Evolutionary conservation across 1,140 invertebrate species (phyloP), one percentile per base, ranked within the genome.

Genomic region (Drosophila varians): DNA sequence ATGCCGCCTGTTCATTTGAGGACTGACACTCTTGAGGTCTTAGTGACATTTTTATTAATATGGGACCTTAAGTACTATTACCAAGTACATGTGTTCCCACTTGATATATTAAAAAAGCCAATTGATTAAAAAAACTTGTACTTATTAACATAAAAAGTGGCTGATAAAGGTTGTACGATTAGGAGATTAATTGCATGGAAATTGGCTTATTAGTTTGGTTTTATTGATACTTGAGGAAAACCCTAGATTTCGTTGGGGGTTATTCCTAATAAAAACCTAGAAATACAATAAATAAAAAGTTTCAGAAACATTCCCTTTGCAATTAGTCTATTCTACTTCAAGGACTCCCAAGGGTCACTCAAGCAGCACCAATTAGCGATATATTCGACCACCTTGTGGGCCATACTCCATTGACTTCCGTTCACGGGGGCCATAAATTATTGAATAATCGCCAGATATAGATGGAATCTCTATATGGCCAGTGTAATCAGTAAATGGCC

Each of bases 291-390:
- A n/a, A n/a, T n/a, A n/a, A n/a, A n/a, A n/a, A n/a, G n/a, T n/a
- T n/a, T 21, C 21, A 21, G 28, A 31, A 31, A 31, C 25, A 56
- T 36, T 56, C 19, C 34, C 38, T 21, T 42, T 26, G 1, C 25
- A 14, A 31, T 46, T 36, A 8, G 2, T 7, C 9, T 38, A 5
- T 16, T 1, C 18, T 11, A 5, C 2, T 19, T n/a, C 19, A 25
- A 43, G 57, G 34, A 23, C 31, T 18, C 25, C 25, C 18, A 31
- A 49, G 19, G 23, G 25, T 66, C 46, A 62, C 9, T 78, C 62
- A 70, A 52, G 76, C 76, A 73, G 43, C 34, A 18, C 53, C 45
- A 79, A 78, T 79, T 79, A 64, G 21, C 31, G n/a, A n/a, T 19
- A 46, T 14, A 31, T 64, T 49, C 26, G 1, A 51, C 36, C 45